Conservation (phyloP, 2,113 vertebrate species). For the Ceyx cyanopectus region DNA sequence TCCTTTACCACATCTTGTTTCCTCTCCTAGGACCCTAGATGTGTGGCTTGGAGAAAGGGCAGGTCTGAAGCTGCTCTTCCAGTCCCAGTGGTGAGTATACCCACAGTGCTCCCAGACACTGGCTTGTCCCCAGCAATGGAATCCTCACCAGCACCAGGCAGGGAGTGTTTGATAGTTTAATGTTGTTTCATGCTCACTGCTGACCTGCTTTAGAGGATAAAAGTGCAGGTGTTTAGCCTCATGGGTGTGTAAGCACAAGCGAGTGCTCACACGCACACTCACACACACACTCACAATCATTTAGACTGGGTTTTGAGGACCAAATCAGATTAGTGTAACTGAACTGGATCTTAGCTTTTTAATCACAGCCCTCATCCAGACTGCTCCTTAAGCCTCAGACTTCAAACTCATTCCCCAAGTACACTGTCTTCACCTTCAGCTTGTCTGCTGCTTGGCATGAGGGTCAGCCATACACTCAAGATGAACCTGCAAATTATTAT, state of each 20-base stretch:
- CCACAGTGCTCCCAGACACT: neutral
- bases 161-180: neutral
- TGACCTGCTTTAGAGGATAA: constrained; percentile 18
- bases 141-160: neutral
- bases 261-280: neutral
- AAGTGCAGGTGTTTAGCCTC: constrained; percentile 4
- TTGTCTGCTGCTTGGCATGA: neutral
- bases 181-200: constrained; percentile 40
- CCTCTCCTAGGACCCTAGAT: neutral
- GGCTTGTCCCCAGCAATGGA: neutral
- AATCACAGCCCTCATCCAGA: neutral
- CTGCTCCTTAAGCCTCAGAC: neutral
- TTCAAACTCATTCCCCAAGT: neutral
- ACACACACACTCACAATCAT: neutral
- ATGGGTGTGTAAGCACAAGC: neutral
- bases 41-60: neutral
- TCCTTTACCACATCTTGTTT: neutral
- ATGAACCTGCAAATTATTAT: neutral
- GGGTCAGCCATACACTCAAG: neutral
- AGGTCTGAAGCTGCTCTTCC: neutral
- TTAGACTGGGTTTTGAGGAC: neutral
- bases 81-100: neutral
- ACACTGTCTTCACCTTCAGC: neutral
- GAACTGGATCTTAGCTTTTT: neutral
- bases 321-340: neutral